Conservation (phyloP, 2,888 invertebrate species). For the Pheosia gnoma region DNA sequence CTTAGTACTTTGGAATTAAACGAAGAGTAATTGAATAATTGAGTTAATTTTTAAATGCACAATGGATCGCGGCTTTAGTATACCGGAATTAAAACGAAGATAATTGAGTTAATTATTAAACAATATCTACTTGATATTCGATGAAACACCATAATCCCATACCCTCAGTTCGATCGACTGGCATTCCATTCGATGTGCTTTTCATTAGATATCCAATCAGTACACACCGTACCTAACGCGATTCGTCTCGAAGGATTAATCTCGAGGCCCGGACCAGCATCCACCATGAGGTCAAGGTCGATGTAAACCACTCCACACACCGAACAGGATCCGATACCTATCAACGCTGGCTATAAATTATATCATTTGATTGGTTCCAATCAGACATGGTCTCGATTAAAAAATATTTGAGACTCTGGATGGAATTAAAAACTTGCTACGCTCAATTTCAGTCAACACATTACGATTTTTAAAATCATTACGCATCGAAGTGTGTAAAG, state of each 20-base stretch:
- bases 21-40: no score
- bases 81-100: no score
- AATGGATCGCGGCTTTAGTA: no score
- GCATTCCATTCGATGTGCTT: constrained; percentile 58
- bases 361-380: constrained; percentile 80
- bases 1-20: no score
- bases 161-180: constrained; percentile 50
- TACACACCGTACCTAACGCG: constrained; percentile 60
- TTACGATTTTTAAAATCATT: constrained; percentile 44
- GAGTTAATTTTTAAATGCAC: no score
- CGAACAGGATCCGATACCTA: constrained; percentile 51
- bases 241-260: constrained; percentile 78
- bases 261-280: constrained; percentile 37
- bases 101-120: no score
- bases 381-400: constrained; percentile 72
- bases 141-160: constrained; percentile 16
- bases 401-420: constrained; percentile 54
- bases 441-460: constrained; percentile 60
- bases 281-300: constrained; percentile 62
- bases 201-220: constrained; percentile 72
- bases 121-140: no score
- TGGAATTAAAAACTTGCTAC: constrained; percentile 54
- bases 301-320: constrained; percentile 40
- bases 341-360: constrained; percentile 71
- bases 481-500: constrained; percentile 42